Base-by-base conservation (phyloP, 2,888 invertebrate genomes). In the Penaeus monodon region DNA sequence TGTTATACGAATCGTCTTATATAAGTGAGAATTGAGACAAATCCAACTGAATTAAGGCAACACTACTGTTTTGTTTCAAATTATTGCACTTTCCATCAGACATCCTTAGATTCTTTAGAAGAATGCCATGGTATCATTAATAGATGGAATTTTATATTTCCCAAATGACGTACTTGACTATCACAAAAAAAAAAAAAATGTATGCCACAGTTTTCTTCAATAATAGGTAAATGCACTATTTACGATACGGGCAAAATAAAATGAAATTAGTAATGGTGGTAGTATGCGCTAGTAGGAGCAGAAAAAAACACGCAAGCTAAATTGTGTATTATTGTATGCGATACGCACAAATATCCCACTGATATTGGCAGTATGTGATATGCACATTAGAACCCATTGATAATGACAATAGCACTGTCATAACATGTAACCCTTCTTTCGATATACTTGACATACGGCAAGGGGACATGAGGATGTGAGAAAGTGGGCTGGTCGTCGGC, bases 151-250 rank as follows among this genome's bases (percentile, higher is more conserved):
- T 29, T 73, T 73, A 73, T 73, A 73, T 73, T 73, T 73, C 29
- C 73, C 29, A 73, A 29, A 29, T 73, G 73, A 29, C 24, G 73
- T 27, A 73, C 73, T 33, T 73, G 73, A 12, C n/a, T n/a, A 73
- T 73, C 73, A 27, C 29, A 4, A 7, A 73, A n/a, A 73, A 73
- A 73, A 73, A n/a, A 73, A 73, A 73, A 73, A 73, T 73, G 73
- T n/a, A 73, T 73, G 73, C 29, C 27, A 73, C 73, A 73, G 73
- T 73, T 73, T 73, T 27, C 73, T n/a, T 8, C 73, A 22, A n/a
- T 27, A 33, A n/a, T 10, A 29, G 29, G 6, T 73, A 7, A 73
- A 8, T 73, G 17, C 27, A 73, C 27, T 73, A 73, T n/a, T 73
- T 73, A 29, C 2, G 73, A 73, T 73, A 33, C 14, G 10, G 73